Base-by-base conservation (phyloP, 2,888 invertebrate species). In the Cremastobaeus sp. region DNA sequence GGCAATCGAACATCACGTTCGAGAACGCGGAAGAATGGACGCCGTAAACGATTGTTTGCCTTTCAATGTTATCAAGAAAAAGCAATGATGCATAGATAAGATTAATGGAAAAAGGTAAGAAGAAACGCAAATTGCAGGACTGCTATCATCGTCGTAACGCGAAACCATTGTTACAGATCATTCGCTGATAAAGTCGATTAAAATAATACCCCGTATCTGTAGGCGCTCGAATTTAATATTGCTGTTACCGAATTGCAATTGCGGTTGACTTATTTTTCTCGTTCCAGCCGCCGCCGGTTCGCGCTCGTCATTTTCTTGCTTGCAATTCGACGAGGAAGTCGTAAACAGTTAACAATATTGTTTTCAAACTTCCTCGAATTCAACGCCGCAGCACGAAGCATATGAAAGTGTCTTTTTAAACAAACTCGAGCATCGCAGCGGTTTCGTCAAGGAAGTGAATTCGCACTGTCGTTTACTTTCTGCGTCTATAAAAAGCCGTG, bases 401-500 rank as follows among this genome's bases (percentile, higher is more conserved):
- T 20, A 39, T 47, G 41, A 35, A 59, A 66, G 55, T 39, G 47
- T 41, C 52, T 43, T 52, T 28, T 64, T 43, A 64, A 62, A 52
- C n/a, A n/a, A n/a, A n/a, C n/a, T n/a, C n/a, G n/a, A n/a, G n/a
- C 35, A 35, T 35, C 35, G 45, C 59, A 30, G 50, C 43, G 37
- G 45, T 43, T 69, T 69, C 47, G 43, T 39, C 39, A 54, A 60
- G 60, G 52, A 69, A 60, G 54, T 60, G 60, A 45, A 39, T 57
- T 50, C 28, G 41, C 50, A 21, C 20, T 52, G 25, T 54, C 60
- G 30, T 60, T 52, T 52, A 48, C n/a, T n/a, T 66, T 66, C 48
- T 11, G 47, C 45, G 30, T 69, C 52, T 69, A 60, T 60, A 69
- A 69, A 60, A 69, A 69, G 59, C 34, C 21, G 18, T 60, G 68